Evolutionary conservation across 2,888 invertebrate genomes (phyloP).

Genomic region (Neria commutata): DNA sequence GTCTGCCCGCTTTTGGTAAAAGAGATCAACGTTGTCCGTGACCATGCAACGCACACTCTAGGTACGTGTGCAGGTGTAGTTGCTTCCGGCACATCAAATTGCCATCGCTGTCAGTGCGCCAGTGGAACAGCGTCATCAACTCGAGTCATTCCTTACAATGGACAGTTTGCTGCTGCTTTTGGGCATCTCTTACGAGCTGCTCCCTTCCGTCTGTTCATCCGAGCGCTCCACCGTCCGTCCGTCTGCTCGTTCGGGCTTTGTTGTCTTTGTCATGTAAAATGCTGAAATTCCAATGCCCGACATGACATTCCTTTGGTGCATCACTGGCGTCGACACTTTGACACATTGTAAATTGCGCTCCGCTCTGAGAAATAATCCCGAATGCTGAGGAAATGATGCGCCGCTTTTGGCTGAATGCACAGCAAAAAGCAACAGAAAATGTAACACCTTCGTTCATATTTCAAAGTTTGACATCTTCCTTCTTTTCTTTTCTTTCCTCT

Average conservation of each 20-base stretch:
- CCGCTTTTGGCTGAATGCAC: conserved; percentile 37
- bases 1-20: too few species aligned
- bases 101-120: not conserved
- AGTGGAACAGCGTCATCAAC: conserved; percentile 12
- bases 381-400: conserved; percentile 46
- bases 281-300: not conserved
- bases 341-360: conserved; percentile 53
- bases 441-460: not conserved
- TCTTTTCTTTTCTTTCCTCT: conserved; percentile 2
- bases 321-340: conserved; percentile 48
- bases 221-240: not conserved
- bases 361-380: conserved; percentile 40
- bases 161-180: not conserved
- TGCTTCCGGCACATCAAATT: conserved; percentile 29
- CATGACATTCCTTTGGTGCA: conserved; percentile 25
- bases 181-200: too few species aligned
- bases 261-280: conserved; percentile 27
- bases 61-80: too few species aligned
- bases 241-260: conserved; percentile 24
- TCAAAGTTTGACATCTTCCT: conserved; percentile 34
- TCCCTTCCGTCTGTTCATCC: not conserved
- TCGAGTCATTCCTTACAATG: conserved; percentile 12
- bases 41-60: too few species aligned
- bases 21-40: too few species aligned
- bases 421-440: conserved; percentile 13